Percentiles rank a stretch among this genome's conserved stretches.
Evolutionary conservation across 2,113 vertebrate species (phyloP).

Genomic region (Caranx ignobilis): DNA sequence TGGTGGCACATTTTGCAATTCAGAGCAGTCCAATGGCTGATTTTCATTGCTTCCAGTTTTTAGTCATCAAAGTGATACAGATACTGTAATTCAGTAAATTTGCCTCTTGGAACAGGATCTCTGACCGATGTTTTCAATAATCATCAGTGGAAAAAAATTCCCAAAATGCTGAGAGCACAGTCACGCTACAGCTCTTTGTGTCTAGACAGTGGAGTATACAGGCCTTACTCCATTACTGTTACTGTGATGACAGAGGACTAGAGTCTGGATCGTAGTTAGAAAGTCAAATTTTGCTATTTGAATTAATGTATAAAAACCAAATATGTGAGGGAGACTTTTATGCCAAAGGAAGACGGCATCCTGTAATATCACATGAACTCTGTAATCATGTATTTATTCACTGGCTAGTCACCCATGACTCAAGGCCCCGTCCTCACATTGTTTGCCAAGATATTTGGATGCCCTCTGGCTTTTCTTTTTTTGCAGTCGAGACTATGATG

Average conservation of each 20-base stretch:
- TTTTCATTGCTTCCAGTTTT: background rate
- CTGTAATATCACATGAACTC: constrained; percentile 7
- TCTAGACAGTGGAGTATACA: background rate
- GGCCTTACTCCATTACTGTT: background rate
- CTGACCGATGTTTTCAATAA: background rate
- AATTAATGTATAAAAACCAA: background rate
- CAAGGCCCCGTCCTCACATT: background rate
- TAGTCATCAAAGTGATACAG: background rate
- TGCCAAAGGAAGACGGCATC: background rate
- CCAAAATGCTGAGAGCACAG: background rate
- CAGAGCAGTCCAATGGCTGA: no score
- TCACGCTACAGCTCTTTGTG: background rate
- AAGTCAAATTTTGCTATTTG: background rate
- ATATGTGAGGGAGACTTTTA: constrained; percentile 5
- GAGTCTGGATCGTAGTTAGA: background rate
- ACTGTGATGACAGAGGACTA: background rate
- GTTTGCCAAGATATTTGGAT: constrained; percentile 40
- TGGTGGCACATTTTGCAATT: no score
- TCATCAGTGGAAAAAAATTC: background rate
- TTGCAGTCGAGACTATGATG: constrained; percentile 52
- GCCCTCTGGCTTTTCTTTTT: constrained; percentile 37
- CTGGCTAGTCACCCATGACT: constrained; percentile 25
- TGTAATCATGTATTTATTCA: constrained; percentile 9
- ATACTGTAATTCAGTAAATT: background rate
- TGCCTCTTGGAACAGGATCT: background rate